Conservation (phyloP, 2,888 invertebrate species). For the Neoascia interrupta region DNA sequence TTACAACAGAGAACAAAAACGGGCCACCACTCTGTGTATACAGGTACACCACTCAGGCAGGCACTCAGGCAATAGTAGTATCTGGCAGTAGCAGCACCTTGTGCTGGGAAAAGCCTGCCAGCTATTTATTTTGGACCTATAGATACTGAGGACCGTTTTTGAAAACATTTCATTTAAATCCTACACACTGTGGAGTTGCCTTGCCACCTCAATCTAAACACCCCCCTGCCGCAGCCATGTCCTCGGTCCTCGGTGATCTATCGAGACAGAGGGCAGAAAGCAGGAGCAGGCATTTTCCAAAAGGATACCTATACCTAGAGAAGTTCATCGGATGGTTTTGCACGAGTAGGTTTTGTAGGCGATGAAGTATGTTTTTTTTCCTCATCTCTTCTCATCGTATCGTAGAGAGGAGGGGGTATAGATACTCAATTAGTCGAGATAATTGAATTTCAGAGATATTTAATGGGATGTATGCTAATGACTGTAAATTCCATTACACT, state of each 20-base stretch:
- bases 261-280: constrained; percentile 22
- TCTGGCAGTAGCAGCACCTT: constrained; percentile 56
- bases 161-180: constrained; percentile 63
- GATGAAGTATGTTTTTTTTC: constrained; percentile 5
- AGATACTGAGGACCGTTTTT: constrained; percentile 48
- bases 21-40: constrained; percentile 39
- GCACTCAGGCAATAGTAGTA: constrained; percentile 41
- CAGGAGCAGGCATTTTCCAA: constrained; percentile 13
- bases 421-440: constrained; percentile 69
- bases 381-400: constrained; percentile 31
- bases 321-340: constrained; percentile 48
- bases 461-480: constrained; percentile 69
- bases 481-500: constrained; percentile 62
- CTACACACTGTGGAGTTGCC: constrained; percentile 39
- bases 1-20: constrained; percentile 59
- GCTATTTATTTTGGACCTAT: constrained; percentile 67
- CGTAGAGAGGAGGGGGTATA: too few species aligned
- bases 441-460: constrained; percentile 68
- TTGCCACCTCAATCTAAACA: neutral
- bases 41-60: constrained; percentile 47
- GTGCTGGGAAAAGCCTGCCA: constrained; percentile 60
- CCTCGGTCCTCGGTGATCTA: constrained; percentile 1
- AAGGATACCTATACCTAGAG: constrained; percentile 51
- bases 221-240: neutral
- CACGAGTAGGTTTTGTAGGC: constrained; percentile 43